A percentile compares a stretch with the other conserved stretches of the same genome.
phyloP scores from a whole-genome alignment of 53 echinoderm and acorn worm genomes.

The Hippasteria phrygiana region DNA sequence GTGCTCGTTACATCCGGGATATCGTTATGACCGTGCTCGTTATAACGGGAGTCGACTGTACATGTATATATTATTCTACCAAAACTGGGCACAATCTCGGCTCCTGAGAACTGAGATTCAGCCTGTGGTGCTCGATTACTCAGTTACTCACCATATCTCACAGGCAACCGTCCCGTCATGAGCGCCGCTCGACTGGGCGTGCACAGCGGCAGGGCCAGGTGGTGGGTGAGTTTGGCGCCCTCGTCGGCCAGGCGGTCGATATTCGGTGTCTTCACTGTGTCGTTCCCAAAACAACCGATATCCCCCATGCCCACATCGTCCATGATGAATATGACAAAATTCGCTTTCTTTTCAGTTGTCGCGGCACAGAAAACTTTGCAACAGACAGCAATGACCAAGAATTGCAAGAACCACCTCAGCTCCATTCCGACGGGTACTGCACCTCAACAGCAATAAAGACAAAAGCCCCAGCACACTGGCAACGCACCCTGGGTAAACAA shows the following conservation, averaged over 20 bases:
- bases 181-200: slow-evolving; percentile 95
- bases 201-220: slow-evolving; percentile 91
- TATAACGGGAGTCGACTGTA: no score
- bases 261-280: slow-evolving; percentile 86
- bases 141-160: slow-evolving; percentile 82
- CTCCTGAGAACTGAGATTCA: no score
- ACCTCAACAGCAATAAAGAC: neutral
- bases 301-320: slow-evolving; percentile 98
- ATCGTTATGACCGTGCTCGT: no score
- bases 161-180: slow-evolving; percentile 91
- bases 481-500: neutral
- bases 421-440: slow-evolving; percentile 2
- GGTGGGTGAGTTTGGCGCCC: slow-evolving; percentile 93
- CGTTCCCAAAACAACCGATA: slow-evolving; percentile 93
- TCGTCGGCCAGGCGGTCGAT: slow-evolving; percentile 90
- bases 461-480: neutral
- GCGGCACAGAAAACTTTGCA: neutral
- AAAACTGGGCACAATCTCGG: no score
- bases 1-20: no score
- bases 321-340: slow-evolving; percentile 90
- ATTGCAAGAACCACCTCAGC: neutral
- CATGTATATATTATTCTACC: no score
- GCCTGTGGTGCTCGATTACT: no score
- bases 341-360: slow-evolving; percentile 54
- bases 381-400: neutral